Evolutionary conservation across 2,113 vertebrate species (phyloP), one percentile per base, ranked within the genome.

Genomic region (Plectropomus leopardus): DNA sequence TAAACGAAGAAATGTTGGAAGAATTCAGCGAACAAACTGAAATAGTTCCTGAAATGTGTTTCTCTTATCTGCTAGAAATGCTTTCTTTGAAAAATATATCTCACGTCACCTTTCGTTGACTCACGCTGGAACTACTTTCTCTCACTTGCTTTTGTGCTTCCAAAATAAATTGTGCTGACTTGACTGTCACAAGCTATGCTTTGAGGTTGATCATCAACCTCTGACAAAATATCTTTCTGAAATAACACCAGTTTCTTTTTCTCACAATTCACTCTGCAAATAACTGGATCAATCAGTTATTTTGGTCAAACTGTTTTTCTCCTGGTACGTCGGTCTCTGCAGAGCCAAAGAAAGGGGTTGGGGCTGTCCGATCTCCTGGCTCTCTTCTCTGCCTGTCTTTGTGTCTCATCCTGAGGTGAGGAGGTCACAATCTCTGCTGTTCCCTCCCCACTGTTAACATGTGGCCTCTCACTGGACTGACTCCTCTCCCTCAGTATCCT

Each of bases 401-500:
- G 70, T 69, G 76, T 77, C 84, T 88, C 92, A 80, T 90, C 90
- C 89, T 93, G 87, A 78, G 72, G 42, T 47, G 82, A 84, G 42
- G 72, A 63, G 30, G 76, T 10, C 16, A 4, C n/a, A 11, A 1
- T 5, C 36, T 72, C 91, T 83, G 82, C 86, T 76, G 76, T 53
- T 85, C 3, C 59, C 26, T 81, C 73, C 44, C 26, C 59, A 21
- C 8, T 34, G 15, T 21, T 60, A 13, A 21, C 15, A 13, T 19
- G 86, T 55, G 83, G 80, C 86, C 87, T 97, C 81, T 96, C 96
- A 91, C 96, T 96, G 87, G 95, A 96, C 90, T 86, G 92, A 87
- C 95, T 95, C 89, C 95, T 96, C 82, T 95, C 95, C 93, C 96
- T 97, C 90, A 95, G 88, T 88, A 92, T 90, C 94, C 92, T 95